Percentiles rank a stretch among this genome's conserved stretches.
Conservation (phyloP, 2,797 vertebrate genomes). For the Tapirus indicus region DNA sequence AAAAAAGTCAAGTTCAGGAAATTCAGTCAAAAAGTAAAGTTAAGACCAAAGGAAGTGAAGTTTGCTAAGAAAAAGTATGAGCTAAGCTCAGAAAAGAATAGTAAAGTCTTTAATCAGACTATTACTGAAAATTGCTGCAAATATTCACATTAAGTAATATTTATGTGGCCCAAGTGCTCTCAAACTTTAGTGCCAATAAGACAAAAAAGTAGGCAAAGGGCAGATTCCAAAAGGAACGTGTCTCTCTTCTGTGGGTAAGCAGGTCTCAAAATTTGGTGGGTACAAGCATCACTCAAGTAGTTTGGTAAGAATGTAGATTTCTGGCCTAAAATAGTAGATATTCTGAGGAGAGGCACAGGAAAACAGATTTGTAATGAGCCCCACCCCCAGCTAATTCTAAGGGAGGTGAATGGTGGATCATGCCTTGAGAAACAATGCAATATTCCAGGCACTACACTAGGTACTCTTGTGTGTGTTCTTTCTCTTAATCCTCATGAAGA, state of each 20-base stretch:
- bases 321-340: background rate
- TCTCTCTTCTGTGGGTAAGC: background rate
- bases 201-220: background rate
- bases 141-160: background rate
- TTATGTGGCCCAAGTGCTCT: background rate
- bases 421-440: background rate
- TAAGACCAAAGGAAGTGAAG: background rate
- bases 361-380: background rate
- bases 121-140: background rate
- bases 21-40: conserved; percentile 18
- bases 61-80: background rate
- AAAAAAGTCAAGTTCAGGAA: background rate
- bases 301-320: background rate
- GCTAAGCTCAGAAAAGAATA: background rate
- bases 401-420: background rate
- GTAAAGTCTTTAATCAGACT: background rate
- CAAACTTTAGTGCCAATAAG: background rate
- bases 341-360: background rate
- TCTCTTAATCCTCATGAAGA: background rate
- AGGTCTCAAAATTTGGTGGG: background rate
- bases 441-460: background rate
- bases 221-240: background rate
- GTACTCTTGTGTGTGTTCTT: background rate
- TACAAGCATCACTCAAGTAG: background rate
- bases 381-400: background rate